Base-by-base conservation (phyloP, 2,113 vertebrate species). In the Pogona vitticeps region DNA sequence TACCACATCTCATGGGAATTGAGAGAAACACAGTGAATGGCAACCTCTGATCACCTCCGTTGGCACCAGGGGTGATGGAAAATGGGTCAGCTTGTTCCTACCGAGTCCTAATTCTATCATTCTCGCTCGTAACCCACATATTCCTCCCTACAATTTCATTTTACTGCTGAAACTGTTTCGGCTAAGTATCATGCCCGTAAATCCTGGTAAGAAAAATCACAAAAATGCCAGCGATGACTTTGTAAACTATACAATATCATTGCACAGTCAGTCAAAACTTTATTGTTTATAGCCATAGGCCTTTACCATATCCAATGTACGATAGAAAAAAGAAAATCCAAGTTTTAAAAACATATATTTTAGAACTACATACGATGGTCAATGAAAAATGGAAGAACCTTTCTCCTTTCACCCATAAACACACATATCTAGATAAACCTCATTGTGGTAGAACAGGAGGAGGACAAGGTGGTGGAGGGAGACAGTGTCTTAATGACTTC, bases 121-220 rank as follows among this genome's bases (percentile, higher is more conserved):
- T 84, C 61, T 58, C 38, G 65, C 18, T 33, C 59, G 6, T 0
- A 72, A 38, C 79, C 77, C 73, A 36, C 72, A 91, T 89, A 89
- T 40, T 79, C 87, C 91, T 88, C 82, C 80, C 36, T 85, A 75
- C 70, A 75, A 77, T 86, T 58, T 18, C 84, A 91, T 72, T 82
- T 72, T 89, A 23, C 86, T 84, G 83, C 92, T 88, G 88, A 91
- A 85, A 83, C 90, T 85, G 82, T 78, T 88, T 90, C 91, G 91
- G 88, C 90, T 91, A 92, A 92, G 82, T 46, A n/a, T 79, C 42
- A 73, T 84, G 1, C 63, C 87, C 86, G 86, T 93, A 86, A 91
- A 92, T 93, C 90, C 91, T 0, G 0, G 7, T 5, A 42, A 86
- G 88, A 87, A 86, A 83, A 91, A 65, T 14, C 0, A 92, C 86